These are phyloP conservation scores for Notolepis coatsorum DNA, from an alignment of 2,797 vertebrate genomes.

Conservation along the genomic window DNA sequence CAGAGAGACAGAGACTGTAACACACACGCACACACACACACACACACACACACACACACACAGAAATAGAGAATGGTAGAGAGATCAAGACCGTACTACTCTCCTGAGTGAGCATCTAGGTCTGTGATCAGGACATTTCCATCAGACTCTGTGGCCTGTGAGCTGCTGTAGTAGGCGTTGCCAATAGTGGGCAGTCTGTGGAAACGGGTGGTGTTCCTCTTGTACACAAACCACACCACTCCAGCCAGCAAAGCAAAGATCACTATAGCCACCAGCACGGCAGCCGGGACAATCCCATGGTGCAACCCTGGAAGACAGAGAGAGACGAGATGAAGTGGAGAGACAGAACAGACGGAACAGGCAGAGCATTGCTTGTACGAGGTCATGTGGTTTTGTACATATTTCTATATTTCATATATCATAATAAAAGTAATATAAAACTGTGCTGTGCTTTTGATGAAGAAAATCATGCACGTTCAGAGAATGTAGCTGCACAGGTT, in stretches of 20 bases:
- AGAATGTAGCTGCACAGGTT: no score
- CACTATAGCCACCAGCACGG: slow-evolving; percentile 79
- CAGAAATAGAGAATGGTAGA: background rate
- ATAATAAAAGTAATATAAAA: no score
- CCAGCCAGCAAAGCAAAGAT: slow-evolving; percentile 77
- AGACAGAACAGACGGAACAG: background rate
- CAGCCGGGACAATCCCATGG: slow-evolving; percentile 73
- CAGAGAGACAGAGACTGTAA: background rate
- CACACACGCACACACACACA: no score
- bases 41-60: no score
- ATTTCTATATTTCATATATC: no score
- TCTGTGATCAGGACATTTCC: slow-evolving; percentile 91
- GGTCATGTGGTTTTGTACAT: no score
- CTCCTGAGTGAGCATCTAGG: slow-evolving; percentile 81
- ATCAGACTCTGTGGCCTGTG: slow-evolving; percentile 81
- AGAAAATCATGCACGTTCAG: no score
- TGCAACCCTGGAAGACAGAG: slow-evolving; percentile 80
- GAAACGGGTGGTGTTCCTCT: slow-evolving; percentile 77
- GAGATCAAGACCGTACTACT: slow-evolving; percentile 55
- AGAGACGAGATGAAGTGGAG: background rate
- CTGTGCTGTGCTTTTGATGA: no score
- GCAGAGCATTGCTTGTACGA: no score
- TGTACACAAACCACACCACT: slow-evolving; percentile 82
- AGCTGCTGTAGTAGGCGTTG: slow-evolving; percentile 81
- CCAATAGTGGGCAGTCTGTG: slow-evolving; percentile 74